Base-by-base conservation (phyloP, 1,140 invertebrate genomes). In the Atopsyche davidsoni region DNA sequence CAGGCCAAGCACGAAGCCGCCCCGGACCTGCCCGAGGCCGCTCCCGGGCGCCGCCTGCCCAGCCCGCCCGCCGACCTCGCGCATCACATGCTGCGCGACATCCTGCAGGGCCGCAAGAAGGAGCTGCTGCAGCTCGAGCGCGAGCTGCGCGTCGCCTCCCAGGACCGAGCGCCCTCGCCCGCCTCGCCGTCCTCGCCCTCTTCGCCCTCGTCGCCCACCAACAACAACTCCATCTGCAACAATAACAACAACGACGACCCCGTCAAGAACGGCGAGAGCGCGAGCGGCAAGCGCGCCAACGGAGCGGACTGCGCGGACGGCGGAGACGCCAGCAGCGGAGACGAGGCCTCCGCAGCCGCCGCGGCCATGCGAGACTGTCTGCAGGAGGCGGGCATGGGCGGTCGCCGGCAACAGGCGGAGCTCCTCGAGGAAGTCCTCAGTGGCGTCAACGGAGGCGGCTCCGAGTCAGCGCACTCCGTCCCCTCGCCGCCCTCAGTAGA, bases 61-160 rank as follows among this genome's bases (percentile, higher is more conserved):
- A 59, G 40, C 62, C 67, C 68, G 60, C 67, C 78, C 60, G 80
- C 83, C 16, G 82, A 86, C 59, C 77, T 86, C 59, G 85, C 82
- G 38, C 83, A 89, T 67, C 83, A 88, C 66, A 88, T 89, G 79
- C 76, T 89, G 44, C 76, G 87, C 24, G 87, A 89, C 60, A 89
- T 90, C 61, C 75, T 89, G 39, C 87, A 89, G 64, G 86, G 83
- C 32, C 78, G 81, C 55, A 89, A 89, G 62, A 86, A 89, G 65
- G 83, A 85, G 55, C 66, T 85, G 22, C 68, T 85, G 63, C 77
- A 81, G 35, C 69, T 84, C 3, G 78, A 81, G 55, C 77, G 79
- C 57, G 79, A 80, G 57, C 59, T 81, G 56, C 69, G 77, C 48
- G 69, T 65, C 3, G 13, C 11, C 19, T 19, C 31, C 13, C 32